A percentile compares a stretch with the other conserved stretches of the same genome.
These are phyloP conservation scores for Apis florea DNA, from an alignment of 1,140 invertebrate genomes.

Conservation along the genomic window DNA sequence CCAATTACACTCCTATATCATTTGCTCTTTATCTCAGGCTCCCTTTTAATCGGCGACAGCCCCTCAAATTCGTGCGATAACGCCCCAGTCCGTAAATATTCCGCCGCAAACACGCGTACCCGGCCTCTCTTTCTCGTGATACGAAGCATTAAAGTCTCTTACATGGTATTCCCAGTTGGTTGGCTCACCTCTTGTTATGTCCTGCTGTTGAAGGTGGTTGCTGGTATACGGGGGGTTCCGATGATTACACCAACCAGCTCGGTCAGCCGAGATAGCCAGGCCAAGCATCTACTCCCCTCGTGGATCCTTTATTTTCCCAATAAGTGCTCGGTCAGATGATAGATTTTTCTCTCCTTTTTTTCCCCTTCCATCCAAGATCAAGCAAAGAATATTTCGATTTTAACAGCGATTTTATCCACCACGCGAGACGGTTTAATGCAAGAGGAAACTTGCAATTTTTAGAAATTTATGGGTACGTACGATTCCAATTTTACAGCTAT, in stretches of 20 bases:
- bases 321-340: slow-evolving; percentile 28
- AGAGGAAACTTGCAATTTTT: background rate
- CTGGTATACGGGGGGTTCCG: slow-evolving; percentile 49
- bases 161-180: slow-evolving; percentile 28
- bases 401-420: background rate
- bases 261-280: slow-evolving; percentile 27
- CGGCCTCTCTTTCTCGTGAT: slow-evolving; percentile 39
- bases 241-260: slow-evolving; percentile 48
- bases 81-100: slow-evolving; percentile 13
- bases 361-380: background rate
- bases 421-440: too few relatives aligned
- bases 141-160: slow-evolving; percentile 56
- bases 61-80: slow-evolving; percentile 44
- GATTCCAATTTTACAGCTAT: background rate
- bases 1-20: background rate
- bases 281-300: background rate
- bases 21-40: background rate
- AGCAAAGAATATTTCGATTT: background rate
- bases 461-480: background rate
- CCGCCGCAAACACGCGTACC: slow-evolving; percentile 9
- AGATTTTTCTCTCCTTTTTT: slow-evolving; percentile 29
- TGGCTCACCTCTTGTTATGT: slow-evolving; percentile 40
- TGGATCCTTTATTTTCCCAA: slow-evolving; percentile 45
- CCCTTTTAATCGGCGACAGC: slow-evolving; percentile 30
- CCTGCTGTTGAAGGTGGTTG: slow-evolving; percentile 25